These are phyloP conservation scores for Rhynchopsitta pachyrhyncha DNA, from an alignment of 2,113 vertebrate genomes.

Conservation along the genomic window DNA sequence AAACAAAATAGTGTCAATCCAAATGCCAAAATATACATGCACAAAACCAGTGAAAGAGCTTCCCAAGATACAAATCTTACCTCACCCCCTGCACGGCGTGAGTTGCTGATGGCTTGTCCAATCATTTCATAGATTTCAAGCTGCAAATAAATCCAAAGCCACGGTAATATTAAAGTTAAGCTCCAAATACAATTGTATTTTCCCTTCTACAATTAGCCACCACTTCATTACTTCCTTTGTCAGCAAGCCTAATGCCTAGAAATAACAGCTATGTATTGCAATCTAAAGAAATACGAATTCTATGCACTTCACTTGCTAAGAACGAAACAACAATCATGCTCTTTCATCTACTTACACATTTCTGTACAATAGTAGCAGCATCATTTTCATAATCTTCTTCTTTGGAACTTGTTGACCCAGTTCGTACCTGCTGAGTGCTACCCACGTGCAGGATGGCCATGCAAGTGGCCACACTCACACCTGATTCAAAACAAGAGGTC, in stretches of 20 bases:
- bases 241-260: neutral
- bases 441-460: slow-evolving; percentile 98
- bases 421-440: slow-evolving; percentile 90
- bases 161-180: neutral
- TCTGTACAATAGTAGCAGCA: slow-evolving; percentile 97
- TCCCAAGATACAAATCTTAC: slow-evolving; percentile 63
- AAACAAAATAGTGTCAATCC: neutral
- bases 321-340: neutral
- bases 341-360: slow-evolving; percentile 86
- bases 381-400: slow-evolving; percentile 99
- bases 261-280: neutral
- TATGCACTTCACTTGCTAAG: fast-evolving
- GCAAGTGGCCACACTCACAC: slow-evolving; percentile 96
- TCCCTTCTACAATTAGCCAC: neutral
- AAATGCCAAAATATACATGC: neutral
- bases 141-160: slow-evolving; percentile 72
- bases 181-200: neutral
- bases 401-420: slow-evolving; percentile 91
- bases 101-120: slow-evolving; percentile 93
- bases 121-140: slow-evolving; percentile 99
- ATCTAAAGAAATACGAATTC: neutral
- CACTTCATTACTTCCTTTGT: neutral
- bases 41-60: neutral
- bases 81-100: slow-evolving; percentile 94
- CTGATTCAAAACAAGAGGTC: slow-evolving; percentile 60